Evolutionary conservation across 1,140 invertebrate genomes (phyloP).

Genomic region (Brachionus asplanchnoidis): DNA sequence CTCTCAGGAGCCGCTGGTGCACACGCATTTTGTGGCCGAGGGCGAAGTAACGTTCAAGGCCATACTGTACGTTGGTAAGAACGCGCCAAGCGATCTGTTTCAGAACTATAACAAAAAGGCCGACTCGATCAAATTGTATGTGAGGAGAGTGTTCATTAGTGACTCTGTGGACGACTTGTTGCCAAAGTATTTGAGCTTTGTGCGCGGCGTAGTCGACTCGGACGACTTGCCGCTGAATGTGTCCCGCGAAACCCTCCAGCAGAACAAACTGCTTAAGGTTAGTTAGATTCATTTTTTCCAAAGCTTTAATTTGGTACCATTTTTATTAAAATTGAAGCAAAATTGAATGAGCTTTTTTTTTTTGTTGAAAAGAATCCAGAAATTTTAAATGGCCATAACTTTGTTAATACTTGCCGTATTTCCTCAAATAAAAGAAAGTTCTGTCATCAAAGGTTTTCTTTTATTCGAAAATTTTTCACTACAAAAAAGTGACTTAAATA

Average conservation of each 20-base stretch:
- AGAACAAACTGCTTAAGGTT: slow-evolving; percentile 90
- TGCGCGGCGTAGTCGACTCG: slow-evolving; percentile 91
- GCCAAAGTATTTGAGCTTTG: slow-evolving; percentile 92
- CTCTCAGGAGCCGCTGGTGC: slow-evolving; percentile 73
- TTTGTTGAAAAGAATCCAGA: too few species aligned
- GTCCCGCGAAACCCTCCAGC: slow-evolving; percentile 87
- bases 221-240: slow-evolving; percentile 98
- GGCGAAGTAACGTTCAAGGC: slow-evolving; percentile 98
- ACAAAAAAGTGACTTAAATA: too few species aligned
- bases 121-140: slow-evolving; percentile 67
- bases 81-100: slow-evolving; percentile 84
- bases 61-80: slow-evolving; percentile 81
- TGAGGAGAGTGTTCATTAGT: slow-evolving; percentile 94
- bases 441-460: too few species aligned
- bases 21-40: slow-evolving; percentile 94
- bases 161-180: slow-evolving; percentile 99
- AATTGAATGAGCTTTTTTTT: too few species aligned
- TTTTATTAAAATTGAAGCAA: too few species aligned
- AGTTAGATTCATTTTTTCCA: too few species aligned
- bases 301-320: too few species aligned
- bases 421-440: too few species aligned
- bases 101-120: slow-evolving; percentile 58
- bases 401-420: too few species aligned
- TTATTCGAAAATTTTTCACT: too few species aligned
- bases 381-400: too few species aligned